Percentiles rank a stretch among this genome's conserved stretches.
These are phyloP conservation scores for Tetropium fuscum DNA, from an alignment of 2,888 invertebrate species.

Conservation along the genomic window DNA sequence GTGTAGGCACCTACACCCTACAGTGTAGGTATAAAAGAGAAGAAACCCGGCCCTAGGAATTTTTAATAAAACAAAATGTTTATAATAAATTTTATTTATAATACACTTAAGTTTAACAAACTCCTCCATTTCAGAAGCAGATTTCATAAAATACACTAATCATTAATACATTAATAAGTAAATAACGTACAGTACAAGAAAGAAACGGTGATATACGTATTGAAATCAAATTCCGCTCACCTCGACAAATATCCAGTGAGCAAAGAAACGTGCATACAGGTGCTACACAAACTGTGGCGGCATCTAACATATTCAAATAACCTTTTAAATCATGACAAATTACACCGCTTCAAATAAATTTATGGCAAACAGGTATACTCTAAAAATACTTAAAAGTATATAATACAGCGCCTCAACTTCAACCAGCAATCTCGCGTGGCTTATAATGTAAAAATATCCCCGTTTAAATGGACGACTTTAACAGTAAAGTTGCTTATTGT, in stretches of 20 bases:
- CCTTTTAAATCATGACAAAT: too few relatives aligned
- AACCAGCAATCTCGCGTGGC: conserved; percentile 14
- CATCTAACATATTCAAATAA: too few relatives aligned
- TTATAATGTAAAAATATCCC: conserved; percentile 9
- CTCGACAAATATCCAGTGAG: background rate
- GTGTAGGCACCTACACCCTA: too few relatives aligned
- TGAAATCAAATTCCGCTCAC: conserved; percentile 8
- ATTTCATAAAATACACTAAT: conserved; percentile 36
- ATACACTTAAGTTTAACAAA: conserved; percentile 44
- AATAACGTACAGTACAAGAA: conserved; percentile 15
- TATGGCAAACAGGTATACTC: conserved; percentile 5
- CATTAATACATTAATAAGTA: conserved; percentile 32
- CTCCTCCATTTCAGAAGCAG: conserved; percentile 43
- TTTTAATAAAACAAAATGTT: background rate
- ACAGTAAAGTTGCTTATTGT: conserved; percentile 19
- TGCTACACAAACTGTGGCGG: conserved; percentile 21
- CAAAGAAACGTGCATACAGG: conserved; percentile 7
- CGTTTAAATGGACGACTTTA: conserved; percentile 19
- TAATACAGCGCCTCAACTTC: conserved; percentile 1
- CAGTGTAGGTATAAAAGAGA: too few relatives aligned
- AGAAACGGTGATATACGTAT: conserved; percentile 4
- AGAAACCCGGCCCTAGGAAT: too few relatives aligned
- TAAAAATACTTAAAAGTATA: conserved; percentile 14
- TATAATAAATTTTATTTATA: conserved; percentile 35
- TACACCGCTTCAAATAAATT: background rate